Base-by-base conservation (phyloP, 2,888 invertebrate genomes). In the Volucella inanis region DNA sequence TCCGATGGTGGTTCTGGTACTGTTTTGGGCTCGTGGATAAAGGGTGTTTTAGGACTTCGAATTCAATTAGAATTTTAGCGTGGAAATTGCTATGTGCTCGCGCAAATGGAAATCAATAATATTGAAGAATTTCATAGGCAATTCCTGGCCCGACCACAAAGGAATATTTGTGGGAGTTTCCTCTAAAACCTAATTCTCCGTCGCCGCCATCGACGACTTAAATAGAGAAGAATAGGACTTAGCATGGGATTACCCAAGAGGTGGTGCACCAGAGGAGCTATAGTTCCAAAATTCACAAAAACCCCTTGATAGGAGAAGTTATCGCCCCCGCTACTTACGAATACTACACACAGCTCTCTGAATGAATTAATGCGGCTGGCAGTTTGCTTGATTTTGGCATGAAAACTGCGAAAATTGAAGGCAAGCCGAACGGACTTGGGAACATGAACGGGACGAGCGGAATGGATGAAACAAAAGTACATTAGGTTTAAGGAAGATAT, bases 51-150 rank as follows among this genome's bases (percentile, higher is more conserved):
- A 4, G 45, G 43, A 12, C 39, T n/a, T 57, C 2, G 18, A 39
- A 83, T 83, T 83, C 70, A 64, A 83, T 74, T 78, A 64, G 77
- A 77, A 68, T 68, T 67, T 65, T 68, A 22, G 59, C 81, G 45
- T 65, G 57, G 39, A 70, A 54, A 55, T 59, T 10, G 64, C 18
- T 52, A 22, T 67, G 41, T 54, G 67, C 45, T 67, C 57, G 52
- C 52, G 61, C 43, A 50, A 70, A 75, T 57, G 54, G 49, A 74
- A 84, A 84, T 84, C 84, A 59, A 84, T 84, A 75, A 74, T 65
- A 70, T 70, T 64, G 75, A 75, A 79, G 55, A 41, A 75, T 74
- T 68, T 68, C 55, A 64, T 75, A 59, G 75, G 75, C 70, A 71
- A 80, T 80, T 79, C 64, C 57, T 74, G 54, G 61, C 47, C 47